Base-by-base conservation (phyloP, 2,797 vertebrate genomes). In the Remorina albescens region DNA sequence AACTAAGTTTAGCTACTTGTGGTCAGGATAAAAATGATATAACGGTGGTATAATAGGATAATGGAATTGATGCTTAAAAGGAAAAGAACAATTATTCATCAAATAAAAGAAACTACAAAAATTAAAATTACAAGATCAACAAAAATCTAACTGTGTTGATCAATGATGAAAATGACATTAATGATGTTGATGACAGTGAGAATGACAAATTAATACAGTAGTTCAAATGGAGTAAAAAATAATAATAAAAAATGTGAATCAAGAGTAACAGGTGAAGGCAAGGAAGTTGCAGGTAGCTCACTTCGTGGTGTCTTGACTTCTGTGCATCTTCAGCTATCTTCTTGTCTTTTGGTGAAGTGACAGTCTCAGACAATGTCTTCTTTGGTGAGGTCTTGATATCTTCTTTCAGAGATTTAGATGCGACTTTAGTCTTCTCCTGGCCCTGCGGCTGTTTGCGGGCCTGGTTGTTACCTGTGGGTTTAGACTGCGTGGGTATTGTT, bases 221-320 rank as follows among this genome's bases (percentile, higher is more conserved):
- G 78, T 59, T 80, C 15, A 42, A 80, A 91, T 78, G 67, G 42
- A 83, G 34, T 13, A 82, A 84, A 83, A 69, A 67, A 30, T 3
- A 30, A 30, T n/a, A 30, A 61, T 65, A 1, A 41, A 77, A 89
- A 87, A 70, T 80, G 69, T 82, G 81, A 90, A 37, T 87, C 58
- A 75, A 81, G 67, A 86, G 70, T 61, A 92, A 92, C 82, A 89
- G 67, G 86, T 92, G 88, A 91, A 88, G 90, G 80, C 85, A 87
- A 91, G 86, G 91, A 89, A 85, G 90, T 91, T 88, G 90, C 91
- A 90, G 92, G 93, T 93, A 90, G 93, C 97, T 97, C 93, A 99
- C 98, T 95, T 99, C 97, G 61, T 96, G 94, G 80, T 96, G 96
- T 92, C 95, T 96, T 10, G 83, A 89, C 94, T 93, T 97, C 3